These are phyloP conservation scores for Saturnia japonica DNA, from an alignment of 2,888 invertebrate species.

Conservation along the genomic window DNA sequence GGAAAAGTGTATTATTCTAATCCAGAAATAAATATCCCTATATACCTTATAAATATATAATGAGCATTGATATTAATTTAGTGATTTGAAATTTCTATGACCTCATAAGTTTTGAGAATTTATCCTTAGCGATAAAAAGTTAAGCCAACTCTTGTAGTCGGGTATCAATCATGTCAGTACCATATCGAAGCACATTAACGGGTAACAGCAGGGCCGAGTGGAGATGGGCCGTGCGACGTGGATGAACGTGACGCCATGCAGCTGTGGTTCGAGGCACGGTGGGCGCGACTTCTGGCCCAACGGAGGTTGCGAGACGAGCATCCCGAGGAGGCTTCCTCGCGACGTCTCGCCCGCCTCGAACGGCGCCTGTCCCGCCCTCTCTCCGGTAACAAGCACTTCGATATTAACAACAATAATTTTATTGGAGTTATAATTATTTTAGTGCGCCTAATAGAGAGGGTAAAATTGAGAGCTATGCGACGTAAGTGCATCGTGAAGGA, in stretches of 20 bases:
- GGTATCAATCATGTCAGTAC: not conserved
- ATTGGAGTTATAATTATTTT: not conserved
- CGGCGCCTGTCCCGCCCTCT: conserved; percentile 56
- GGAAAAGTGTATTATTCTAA: too few relatives aligned
- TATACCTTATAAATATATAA: not conserved
- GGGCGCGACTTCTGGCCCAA: conserved; percentile 69
- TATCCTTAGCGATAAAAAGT: not conserved
- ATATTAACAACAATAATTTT: not conserved
- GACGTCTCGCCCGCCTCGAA: conserved; percentile 55
- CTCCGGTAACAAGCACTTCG: conserved; percentile 48
- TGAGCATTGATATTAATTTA: not conserved
- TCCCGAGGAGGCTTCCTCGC: conserved; percentile 42
- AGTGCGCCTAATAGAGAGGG: too few relatives aligned
- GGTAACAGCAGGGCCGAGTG: conserved; percentile 30
- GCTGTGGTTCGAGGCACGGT: conserved; percentile 73
- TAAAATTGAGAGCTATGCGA: too few relatives aligned
- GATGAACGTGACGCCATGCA: conserved; percentile 73
- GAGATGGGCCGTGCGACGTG: conserved; percentile 39
- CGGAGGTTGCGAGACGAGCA: conserved; percentile 53
- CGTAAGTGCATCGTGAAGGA: too few relatives aligned
- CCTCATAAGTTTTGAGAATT: too few relatives aligned
- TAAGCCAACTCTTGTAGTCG: not conserved
- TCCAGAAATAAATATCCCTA: too few relatives aligned
- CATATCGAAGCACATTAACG: conserved; percentile 26
- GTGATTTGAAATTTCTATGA: not conserved